Base-by-base conservation (phyloP, 2,888 invertebrate species). In the Ophion obscuratus region DNA sequence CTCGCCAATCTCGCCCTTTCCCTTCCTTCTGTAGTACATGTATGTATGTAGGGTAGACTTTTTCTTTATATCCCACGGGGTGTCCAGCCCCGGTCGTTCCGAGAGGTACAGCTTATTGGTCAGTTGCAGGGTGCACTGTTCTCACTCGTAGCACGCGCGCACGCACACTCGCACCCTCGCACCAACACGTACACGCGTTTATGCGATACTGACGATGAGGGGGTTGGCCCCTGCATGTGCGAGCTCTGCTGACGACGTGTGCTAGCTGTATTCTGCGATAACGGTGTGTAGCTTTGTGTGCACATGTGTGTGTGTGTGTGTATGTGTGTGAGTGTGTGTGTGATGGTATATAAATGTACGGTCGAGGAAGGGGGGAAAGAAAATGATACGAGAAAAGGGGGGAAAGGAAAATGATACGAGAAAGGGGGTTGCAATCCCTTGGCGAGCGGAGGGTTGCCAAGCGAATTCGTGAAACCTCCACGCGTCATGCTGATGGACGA, bases 31-130 rank as follows among this genome's bases (percentile, higher is more conserved):
- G 27, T 59, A 59, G 59, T n/a, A 24, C 7, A 14, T 7, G 27
- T 75, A 31, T 83, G 11, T 74, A 20, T 73, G 57, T 74, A 78
- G 61, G 17, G 66, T 64, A 59, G 40, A 71, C 77, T 67, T 67
- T 78, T 77, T 70, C 76, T 82, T 71, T 82, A 73, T 74, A 57
- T 75, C 81, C 78, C 79, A 67, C 79, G 90, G 89, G 88, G 87
- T 89, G 90, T 89, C 89, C 90, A 90, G 87, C 85, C 85, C 85
- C 82, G 82, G 83, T 83, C 79, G 83, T 88, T 89, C 86, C 89
- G 89, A 90, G 89, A 90, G 91, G 89, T 91, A 91, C 77, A 77
- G 91, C 90, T 93, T 92, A 93, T 93, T 93, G 93, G 93, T 93
- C 93, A 93, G 92, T 93, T 92, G 92, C 90, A 90, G 89, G 89